Percentiles rank a stretch among this genome's conserved stretches.
Conservation (phyloP, 2,888 invertebrate species). For the Galerucella calmariensis region DNA sequence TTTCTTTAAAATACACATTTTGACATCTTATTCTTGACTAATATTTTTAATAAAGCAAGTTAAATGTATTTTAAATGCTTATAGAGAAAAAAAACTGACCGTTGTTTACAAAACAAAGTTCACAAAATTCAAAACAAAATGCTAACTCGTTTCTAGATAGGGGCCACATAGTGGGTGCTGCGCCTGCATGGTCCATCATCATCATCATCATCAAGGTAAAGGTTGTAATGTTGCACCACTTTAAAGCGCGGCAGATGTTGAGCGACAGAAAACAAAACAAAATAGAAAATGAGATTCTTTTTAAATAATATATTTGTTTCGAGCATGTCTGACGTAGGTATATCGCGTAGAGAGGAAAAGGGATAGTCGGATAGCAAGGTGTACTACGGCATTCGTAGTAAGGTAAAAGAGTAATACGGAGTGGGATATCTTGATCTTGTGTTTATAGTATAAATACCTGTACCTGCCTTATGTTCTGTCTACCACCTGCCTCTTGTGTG, state of each 20-base stretch:
- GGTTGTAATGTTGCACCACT: conserved; percentile 2
- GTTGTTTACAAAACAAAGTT: background rate
- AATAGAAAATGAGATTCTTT: background rate
- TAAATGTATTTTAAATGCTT: no score
- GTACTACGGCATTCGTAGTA: conserved; percentile 41
- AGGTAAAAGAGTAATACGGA: conserved; percentile 28
- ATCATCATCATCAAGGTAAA: conserved; percentile 7
- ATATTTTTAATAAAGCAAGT: no score
- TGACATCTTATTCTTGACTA: no score
- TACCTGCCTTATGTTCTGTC: conserved; percentile 50
- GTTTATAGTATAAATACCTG: conserved; percentile 24
- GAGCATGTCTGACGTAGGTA: background rate
- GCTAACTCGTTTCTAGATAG: background rate
- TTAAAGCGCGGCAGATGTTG: conserved; percentile 23
- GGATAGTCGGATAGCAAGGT: conserved; percentile 40
- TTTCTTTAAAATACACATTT: no score
- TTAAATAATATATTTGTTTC: conserved; percentile 10
- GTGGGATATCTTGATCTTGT: background rate
- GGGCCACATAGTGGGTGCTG: conserved; percentile 15
- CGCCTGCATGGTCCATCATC: conserved; percentile 17
- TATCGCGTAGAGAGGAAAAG: conserved; percentile 6
- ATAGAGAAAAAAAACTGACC: background rate
- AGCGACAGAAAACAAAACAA: conserved; percentile 14
- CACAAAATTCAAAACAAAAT: background rate
- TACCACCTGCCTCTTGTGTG: conserved; percentile 45